Conservation (phyloP, 2,888 invertebrate genomes). For the Cephus pulcher region DNA sequence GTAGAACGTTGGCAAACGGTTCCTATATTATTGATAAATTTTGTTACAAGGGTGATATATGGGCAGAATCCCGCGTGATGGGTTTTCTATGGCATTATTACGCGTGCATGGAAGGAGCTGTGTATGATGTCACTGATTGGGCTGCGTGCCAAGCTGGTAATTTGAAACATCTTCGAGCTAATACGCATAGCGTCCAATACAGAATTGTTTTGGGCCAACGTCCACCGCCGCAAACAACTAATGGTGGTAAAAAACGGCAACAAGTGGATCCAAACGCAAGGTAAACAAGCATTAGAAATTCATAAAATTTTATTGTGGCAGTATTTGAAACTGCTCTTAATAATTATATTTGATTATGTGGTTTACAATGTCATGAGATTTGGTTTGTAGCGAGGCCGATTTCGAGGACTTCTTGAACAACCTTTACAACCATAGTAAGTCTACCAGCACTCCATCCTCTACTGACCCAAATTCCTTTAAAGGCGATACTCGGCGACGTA, state of each 20-base stretch:
- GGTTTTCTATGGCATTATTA: constrained; percentile 95
- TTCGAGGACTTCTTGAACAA: constrained; percentile 86
- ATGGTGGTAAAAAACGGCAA: constrained; percentile 62
- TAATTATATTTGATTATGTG: constrained; percentile 4
- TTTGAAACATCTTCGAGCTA: constrained; percentile 85
- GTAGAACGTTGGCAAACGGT: not conserved
- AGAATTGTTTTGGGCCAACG: constrained; percentile 83
- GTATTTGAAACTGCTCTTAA: constrained; percentile 4
- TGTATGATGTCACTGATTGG: constrained; percentile 98
- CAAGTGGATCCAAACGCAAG: constrained; percentile 57
- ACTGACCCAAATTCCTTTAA: constrained; percentile 54
- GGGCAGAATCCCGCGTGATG: constrained; percentile 92
- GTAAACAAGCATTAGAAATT: constrained; percentile 37
- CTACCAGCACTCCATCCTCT: constrained; percentile 62
- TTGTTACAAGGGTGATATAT: constrained; percentile 84
- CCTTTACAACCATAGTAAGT: constrained; percentile 76
- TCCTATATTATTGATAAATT: constrained; percentile 11
- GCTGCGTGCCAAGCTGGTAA: constrained; percentile 90
- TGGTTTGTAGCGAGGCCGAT: constrained; percentile 74
- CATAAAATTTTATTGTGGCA: constrained; percentile 26
- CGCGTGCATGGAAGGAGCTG: constrained; percentile 95
- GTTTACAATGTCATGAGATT: constrained; percentile 4
- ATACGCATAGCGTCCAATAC: constrained; percentile 92
- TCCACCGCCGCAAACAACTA: constrained; percentile 66
- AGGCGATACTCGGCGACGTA: constrained; percentile 59